Evolutionary conservation across 2,888 invertebrate genomes (phyloP), one percentile per base, ranked within the genome.

Genomic region (Unio delphinus): DNA sequence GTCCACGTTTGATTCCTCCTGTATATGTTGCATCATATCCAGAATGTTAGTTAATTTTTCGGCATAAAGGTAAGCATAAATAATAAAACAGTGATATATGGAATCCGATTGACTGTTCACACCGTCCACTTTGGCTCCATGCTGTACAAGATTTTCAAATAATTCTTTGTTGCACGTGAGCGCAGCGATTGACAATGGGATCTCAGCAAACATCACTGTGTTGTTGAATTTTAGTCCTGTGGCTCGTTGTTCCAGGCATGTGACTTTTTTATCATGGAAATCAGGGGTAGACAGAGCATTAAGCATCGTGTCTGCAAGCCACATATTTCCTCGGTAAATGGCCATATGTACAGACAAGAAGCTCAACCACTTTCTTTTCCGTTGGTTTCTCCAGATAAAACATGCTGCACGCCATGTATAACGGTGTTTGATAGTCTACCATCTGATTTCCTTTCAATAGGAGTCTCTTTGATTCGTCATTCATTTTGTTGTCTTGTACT

Each of bases 121-220:
- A 1, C 60, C 69, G 59, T 74, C 73, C 4, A 80, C 59, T 20
- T 74, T 72, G 6, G 81, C 79, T 2, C 76, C 79, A 61, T 79
- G 64, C 4, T 74, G 65, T n/a, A 76, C 23, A 2, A 80, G 68
- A 15, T 76, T n/a, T 56, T 76, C 73, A 61, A 79, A 73, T 63
- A 78, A 70, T 5, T 66, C 74, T 68, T 69, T 73, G 69, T 77
- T 72, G 56, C 75, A 73, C 2, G 76, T 78, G n/a, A 81, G 65
- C 6, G 81, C 80, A 20, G 81, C 80, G 20, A 81, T 78, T 20
- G 72, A 68, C 7, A 81, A 68, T 8, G 81, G 80, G 11, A 80
- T 68, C 60, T 80, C 74, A n/a, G 76, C 81, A 77, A 81, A 76
- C 81, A 81, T 76, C 7, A 77, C 81, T 1, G 82, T 79, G 54